Conservation (phyloP, 2,797 vertebrate genomes). For the Rhinatrema bivittatum region DNA sequence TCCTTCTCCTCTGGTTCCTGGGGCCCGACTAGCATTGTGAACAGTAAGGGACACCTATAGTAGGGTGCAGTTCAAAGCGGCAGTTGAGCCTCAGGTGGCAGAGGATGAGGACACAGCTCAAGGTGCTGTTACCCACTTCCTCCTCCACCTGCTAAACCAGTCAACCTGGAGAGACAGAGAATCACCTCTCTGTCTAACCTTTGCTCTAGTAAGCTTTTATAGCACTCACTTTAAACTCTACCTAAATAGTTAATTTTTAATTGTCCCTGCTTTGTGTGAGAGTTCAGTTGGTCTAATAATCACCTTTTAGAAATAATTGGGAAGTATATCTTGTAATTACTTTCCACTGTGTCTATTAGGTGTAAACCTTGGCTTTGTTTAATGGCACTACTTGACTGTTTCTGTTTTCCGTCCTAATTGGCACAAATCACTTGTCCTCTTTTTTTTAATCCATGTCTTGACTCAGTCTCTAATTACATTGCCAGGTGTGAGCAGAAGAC, state of each 20-base stretch:
- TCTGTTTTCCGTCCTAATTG: conserved; percentile 19
- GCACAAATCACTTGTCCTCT: conserved; percentile 9
- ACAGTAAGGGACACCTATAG: too few species aligned
- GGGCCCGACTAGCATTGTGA: too few species aligned
- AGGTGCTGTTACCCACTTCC: too few species aligned
- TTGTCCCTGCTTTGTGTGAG: conserved; percentile 10
- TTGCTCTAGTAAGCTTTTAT: background rate
- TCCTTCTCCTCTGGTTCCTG: too few species aligned
- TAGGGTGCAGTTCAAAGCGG: too few species aligned
- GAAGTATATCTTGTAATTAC: conserved; percentile 7
- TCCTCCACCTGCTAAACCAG: too few species aligned
- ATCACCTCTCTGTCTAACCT: conserved; percentile 12
- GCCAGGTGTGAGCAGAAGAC: conserved; percentile 23
- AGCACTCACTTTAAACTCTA: too few species aligned
- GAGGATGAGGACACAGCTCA: too few species aligned
- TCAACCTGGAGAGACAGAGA: too few species aligned
- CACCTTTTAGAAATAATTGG: conserved; percentile 6
- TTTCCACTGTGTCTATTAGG: conserved; percentile 12
- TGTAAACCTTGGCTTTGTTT: conserved; percentile 12
- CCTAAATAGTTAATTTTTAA: conserved; percentile 3
- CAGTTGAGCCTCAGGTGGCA: too few species aligned
- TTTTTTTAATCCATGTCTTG: conserved; percentile 11
- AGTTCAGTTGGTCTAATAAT: conserved; percentile 7
- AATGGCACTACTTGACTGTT: conserved; percentile 10
- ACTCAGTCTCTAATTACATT: conserved; percentile 10